phyloP scores from a whole-genome alignment of 35 echinoderm and acorn worm species.

The Diadema setosum region DNA sequence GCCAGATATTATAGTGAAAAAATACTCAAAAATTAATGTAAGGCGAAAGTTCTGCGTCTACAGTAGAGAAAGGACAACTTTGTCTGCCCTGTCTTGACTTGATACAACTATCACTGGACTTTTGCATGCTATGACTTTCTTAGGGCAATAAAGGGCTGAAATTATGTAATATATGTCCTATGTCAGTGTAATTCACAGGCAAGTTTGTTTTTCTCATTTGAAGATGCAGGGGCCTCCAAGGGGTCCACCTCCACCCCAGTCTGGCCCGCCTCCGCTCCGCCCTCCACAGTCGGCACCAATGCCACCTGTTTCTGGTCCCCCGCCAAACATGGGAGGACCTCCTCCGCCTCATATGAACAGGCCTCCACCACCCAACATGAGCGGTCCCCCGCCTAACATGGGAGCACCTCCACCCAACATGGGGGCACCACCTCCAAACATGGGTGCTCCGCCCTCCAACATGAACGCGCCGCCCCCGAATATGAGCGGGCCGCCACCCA shows the following conservation, averaged over 20 bases:
- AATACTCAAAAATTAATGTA: no score
- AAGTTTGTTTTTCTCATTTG: neutral
- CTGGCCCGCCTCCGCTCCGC: neutral
- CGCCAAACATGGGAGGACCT: neutral
- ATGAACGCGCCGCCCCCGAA: neutral
- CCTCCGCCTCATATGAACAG: slow-evolving; percentile 79
- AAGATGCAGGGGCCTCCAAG: slow-evolving; percentile 30
- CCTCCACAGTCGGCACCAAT: slow-evolving; percentile 9
- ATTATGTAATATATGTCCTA: no score
- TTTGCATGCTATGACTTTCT: no score
- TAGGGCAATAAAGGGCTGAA: no score
- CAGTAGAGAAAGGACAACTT: no score
- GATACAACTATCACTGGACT: no score
- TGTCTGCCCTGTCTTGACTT: no score
- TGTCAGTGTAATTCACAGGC: no score
- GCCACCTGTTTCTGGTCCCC: slow-evolving; percentile 2
- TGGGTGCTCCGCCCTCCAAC: slow-evolving; percentile 2
- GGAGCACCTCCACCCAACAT: neutral
- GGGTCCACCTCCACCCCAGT: slow-evolving; percentile 32
- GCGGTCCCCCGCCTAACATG: neutral
- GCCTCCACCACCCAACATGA: slow-evolving; percentile 6
- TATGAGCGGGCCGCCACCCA: neutral
- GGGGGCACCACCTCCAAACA: neutral
- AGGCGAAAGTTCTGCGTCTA: no score
- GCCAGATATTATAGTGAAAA: no score